These are phyloP conservation scores for Lepetodrilus schrolli DNA, from an alignment of 2,888 invertebrate genomes.

Conservation along the genomic window DNA sequence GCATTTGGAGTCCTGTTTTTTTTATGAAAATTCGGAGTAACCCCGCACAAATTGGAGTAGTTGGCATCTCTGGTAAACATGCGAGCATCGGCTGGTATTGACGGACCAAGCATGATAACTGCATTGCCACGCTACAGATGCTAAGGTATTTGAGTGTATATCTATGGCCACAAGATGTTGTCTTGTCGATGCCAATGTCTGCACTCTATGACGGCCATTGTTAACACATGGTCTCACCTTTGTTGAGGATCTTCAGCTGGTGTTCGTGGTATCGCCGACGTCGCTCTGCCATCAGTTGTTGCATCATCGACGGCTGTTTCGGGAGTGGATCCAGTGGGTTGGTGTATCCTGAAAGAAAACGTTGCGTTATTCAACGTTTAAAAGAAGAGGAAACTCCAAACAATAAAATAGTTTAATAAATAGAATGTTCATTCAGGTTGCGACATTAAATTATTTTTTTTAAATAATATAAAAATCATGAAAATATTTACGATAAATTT, in stretches of 20 bases:
- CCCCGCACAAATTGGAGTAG: too few relatives aligned
- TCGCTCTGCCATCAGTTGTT: constrained; percentile 68
- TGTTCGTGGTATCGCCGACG: constrained; percentile 66
- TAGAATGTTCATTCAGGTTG: neutral
- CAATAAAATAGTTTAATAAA: neutral
- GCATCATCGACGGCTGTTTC: constrained; percentile 70
- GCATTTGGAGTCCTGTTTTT: too few relatives aligned
- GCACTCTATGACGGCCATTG: too few relatives aligned
- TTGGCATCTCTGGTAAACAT: too few relatives aligned
- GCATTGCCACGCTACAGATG: too few relatives aligned
- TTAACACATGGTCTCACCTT: constrained; percentile 55
- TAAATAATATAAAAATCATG: neutral
- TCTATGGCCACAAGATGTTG: too few relatives aligned
- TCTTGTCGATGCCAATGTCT: too few relatives aligned
- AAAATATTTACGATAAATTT: neutral
- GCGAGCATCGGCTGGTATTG: too few relatives aligned
- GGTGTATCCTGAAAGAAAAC: neutral
- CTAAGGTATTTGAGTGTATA: too few relatives aligned
- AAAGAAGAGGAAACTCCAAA: neutral
- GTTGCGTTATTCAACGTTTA: too few relatives aligned
- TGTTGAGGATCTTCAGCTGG: constrained; percentile 56
- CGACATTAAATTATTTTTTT: neutral
- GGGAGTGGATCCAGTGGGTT: constrained; percentile 29
- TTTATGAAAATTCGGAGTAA: too few relatives aligned
- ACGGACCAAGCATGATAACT: too few relatives aligned